Percentiles rank a stretch among this genome's conserved stretches.
Evolutionary conservation across 1,140 invertebrate genomes (phyloP).

Genomic region (Drosophila mojavensis): DNA sequence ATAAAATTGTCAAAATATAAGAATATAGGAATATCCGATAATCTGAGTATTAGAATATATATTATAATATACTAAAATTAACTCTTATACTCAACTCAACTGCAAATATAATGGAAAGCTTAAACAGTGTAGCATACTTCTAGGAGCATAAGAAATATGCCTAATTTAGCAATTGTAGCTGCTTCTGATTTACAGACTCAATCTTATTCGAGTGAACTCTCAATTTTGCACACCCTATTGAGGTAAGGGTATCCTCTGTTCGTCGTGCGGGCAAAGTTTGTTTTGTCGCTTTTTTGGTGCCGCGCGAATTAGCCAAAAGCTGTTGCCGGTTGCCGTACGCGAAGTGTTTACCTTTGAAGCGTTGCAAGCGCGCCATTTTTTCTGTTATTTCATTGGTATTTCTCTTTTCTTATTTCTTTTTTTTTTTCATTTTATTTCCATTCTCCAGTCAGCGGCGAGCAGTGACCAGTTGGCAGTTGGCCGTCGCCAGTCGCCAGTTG

Average conservation of each 20-base stretch:
- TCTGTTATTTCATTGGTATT: constrained; percentile 29
- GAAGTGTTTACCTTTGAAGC: constrained; percentile 75
- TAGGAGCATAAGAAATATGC: no score
- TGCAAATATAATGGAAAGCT: no score
- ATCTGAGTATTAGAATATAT: no score
- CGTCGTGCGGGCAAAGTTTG: constrained; percentile 1
- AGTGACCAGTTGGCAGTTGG: constrained; percentile 11
- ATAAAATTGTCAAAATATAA: no score
- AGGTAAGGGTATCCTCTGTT: neutral
- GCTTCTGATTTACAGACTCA: no score
- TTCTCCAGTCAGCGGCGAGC: constrained; percentile 26
- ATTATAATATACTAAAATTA: no score
- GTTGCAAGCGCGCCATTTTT: constrained; percentile 70
- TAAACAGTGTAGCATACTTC: no score
- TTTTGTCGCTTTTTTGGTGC: constrained; percentile 49
- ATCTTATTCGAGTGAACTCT: no score
- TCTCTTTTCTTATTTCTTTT: constrained; percentile 1
- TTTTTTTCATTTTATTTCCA: constrained; percentile 22
- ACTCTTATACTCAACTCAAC: no score
- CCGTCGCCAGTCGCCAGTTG: constrained; percentile 15
- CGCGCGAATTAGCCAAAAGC: constrained; percentile 76
- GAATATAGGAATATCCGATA: no score
- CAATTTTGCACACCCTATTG: neutral
- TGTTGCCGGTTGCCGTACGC: constrained; percentile 55
- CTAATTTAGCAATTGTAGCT: no score